Percentiles rank a stretch among this genome's conserved stretches.
Evolutionary conservation across 2,113 vertebrate genomes (phyloP).

Genomic region (Ochotona princeps): DNA sequence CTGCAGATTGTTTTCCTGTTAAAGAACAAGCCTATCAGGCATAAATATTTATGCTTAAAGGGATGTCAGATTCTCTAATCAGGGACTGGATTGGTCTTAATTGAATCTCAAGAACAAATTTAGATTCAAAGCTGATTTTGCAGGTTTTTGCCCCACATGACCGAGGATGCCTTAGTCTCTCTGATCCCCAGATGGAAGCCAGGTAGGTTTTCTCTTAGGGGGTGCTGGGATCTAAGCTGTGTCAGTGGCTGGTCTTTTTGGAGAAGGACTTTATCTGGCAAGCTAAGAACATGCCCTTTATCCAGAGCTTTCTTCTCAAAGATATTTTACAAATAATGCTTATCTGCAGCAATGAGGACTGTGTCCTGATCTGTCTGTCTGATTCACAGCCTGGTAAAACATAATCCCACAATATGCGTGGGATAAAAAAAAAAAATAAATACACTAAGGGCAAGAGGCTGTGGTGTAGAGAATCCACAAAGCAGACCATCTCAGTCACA

Average conservation of each 20-base stretch:
- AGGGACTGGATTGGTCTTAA: slow-evolving; percentile 80
- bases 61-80: slow-evolving; percentile 85
- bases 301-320: neutral
- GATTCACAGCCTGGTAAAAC: neutral
- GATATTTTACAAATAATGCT: neutral
- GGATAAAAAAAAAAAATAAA: neutral
- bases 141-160: slow-evolving; percentile 31
- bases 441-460: neutral
- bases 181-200: neutral
- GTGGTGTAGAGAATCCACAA: neutral
- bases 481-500: neutral
- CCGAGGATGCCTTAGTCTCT: slow-evolving; percentile 5
- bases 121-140: slow-evolving; percentile 66
- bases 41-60: slow-evolving; percentile 85
- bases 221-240: neutral
- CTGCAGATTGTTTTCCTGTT: slow-evolving; percentile 82
- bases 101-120: slow-evolving; percentile 78
- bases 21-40: slow-evolving; percentile 74
- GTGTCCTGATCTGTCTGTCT: neutral
- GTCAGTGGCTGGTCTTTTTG: neutral
- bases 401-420: neutral
- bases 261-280: neutral
- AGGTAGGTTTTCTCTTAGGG: neutral
- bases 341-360: neutral
- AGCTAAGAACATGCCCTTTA: neutral